phyloP scores from a whole-genome alignment of 2,888 invertebrate genomes.

The Odontomyia ornata region DNA sequence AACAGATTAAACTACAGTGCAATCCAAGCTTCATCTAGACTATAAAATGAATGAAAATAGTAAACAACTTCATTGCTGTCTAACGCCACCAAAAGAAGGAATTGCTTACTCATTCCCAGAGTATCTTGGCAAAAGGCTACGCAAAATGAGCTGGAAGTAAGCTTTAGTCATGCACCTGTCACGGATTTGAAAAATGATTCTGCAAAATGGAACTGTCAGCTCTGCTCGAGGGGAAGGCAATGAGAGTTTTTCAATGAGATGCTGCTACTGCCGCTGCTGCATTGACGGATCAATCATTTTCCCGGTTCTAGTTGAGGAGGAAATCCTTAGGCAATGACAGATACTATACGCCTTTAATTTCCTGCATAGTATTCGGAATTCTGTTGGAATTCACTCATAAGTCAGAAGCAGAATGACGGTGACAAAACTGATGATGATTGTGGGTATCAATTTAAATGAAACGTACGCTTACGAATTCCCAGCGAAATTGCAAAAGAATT shows the following conservation, averaged over 20 bases:
- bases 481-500: no score
- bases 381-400: background rate
- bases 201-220: constrained; percentile 43
- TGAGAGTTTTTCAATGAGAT: constrained; percentile 42
- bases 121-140: background rate
- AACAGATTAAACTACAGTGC: no score
- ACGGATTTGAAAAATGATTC: constrained; percentile 60
- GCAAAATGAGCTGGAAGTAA: constrained; percentile 45
- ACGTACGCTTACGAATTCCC: no score
- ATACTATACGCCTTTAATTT: constrained; percentile 42
- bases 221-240: constrained; percentile 38
- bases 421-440: no score
- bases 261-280: constrained; percentile 8
- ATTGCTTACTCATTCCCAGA: constrained; percentile 20
- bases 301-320: constrained; percentile 20
- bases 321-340: constrained; percentile 43
- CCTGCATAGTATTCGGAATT: constrained; percentile 26
- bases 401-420: no score
- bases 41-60: background rate
- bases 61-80: no score
- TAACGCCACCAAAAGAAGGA: background rate
- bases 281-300: constrained; percentile 48
- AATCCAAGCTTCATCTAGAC: no score
- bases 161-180: constrained; percentile 50
- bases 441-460: no score